A percentile compares a stretch with the other conserved stretches of the same genome.
These are phyloP conservation scores for Syngnathus scovelli DNA, from an alignment of 2,113 vertebrate genomes.

Conservation along the genomic window DNA sequence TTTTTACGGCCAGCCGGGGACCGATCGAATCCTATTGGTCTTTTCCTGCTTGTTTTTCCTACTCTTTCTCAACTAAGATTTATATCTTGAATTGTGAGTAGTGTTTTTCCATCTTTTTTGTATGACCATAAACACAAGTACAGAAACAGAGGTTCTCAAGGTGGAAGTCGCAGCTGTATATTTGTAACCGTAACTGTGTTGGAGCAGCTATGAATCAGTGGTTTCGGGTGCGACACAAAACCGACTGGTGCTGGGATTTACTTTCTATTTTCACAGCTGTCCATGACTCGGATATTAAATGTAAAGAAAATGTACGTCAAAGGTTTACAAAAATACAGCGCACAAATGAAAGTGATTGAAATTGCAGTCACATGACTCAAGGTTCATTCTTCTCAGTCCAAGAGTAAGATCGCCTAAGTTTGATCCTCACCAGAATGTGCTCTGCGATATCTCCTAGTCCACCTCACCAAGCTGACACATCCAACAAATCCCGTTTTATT, in stretches of 20 bases:
- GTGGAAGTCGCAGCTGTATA: constrained; percentile 8
- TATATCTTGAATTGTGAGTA: not conserved
- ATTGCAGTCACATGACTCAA: constrained; percentile 27
- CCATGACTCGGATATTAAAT: not conserved
- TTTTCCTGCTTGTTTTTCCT: constrained; percentile 49
- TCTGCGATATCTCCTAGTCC: constrained; percentile 50
- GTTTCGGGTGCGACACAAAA: not conserved
- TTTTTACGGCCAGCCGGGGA: constrained; percentile 58
- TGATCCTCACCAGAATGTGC: constrained; percentile 58
- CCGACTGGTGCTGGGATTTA: not conserved
- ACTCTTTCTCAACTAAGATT: constrained; percentile 30
- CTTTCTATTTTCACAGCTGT: constrained; percentile 1
- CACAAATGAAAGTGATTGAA: not conserved
- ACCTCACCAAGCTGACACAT: constrained; percentile 20
- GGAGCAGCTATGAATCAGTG: not conserved
- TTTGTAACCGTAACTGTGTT: constrained; percentile 2
- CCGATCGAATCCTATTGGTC: constrained; percentile 47
- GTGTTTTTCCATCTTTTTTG: constrained; percentile 26
- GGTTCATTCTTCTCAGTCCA: constrained; percentile 38
- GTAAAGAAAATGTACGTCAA: not conserved
- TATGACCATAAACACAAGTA: constrained; percentile 18
- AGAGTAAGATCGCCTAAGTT: constrained; percentile 22
- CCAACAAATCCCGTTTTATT: constrained; percentile 51
- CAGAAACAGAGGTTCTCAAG: constrained; percentile 31
- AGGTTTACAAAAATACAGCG: not conserved